A percentile compares a stretch with the other conserved stretches of the same genome.
These are phyloP conservation scores for Nephrocerus scutellatus DNA, from an alignment of 2,888 invertebrate genomes.

Conservation along the genomic window DNA sequence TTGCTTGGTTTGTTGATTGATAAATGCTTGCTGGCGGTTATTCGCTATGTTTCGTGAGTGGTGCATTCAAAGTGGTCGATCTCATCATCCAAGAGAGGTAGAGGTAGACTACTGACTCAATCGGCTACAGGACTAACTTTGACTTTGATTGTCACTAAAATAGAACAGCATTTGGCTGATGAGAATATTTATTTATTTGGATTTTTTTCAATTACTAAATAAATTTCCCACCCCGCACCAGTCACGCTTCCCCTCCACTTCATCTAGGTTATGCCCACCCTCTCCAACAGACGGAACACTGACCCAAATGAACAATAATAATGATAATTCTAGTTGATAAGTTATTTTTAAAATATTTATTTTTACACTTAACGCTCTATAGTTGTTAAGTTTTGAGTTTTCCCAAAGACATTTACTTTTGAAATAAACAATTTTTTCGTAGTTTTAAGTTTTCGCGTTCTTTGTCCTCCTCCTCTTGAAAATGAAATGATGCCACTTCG, in stretches of 20 bases:
- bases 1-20: too few relatives aligned
- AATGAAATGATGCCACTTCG: slow-evolving; percentile 22
- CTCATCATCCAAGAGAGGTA: slow-evolving; percentile 29
- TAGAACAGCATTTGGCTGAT: slow-evolving; percentile 21
- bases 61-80: slow-evolving; percentile 27
- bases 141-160: slow-evolving; percentile 1
- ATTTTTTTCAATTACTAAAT: slow-evolving; percentile 15
- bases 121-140: too few relatives aligned
- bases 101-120: too few relatives aligned
- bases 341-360: too few relatives aligned
- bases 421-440: slow-evolving; percentile 10
- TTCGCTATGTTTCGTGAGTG: slow-evolving; percentile 13
- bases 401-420: slow-evolving; percentile 15
- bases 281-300: too few relatives aligned
- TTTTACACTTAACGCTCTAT: slow-evolving; percentile 7
- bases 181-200: too few relatives aligned
- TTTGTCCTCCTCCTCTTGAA: slow-evolving; percentile 13
- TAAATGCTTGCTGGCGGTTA: too few relatives aligned
- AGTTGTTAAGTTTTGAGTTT: slow-evolving; percentile 14
- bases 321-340: too few relatives aligned
- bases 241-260: slow-evolving; percentile 10
- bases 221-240: too few relatives aligned
- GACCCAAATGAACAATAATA: too few relatives aligned
- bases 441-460: neutral
- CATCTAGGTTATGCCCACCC: too few relatives aligned